These are phyloP conservation scores for Xyrichtys novacula DNA, from an alignment of 2,797 vertebrate genomes.

Conservation along the genomic window DNA sequence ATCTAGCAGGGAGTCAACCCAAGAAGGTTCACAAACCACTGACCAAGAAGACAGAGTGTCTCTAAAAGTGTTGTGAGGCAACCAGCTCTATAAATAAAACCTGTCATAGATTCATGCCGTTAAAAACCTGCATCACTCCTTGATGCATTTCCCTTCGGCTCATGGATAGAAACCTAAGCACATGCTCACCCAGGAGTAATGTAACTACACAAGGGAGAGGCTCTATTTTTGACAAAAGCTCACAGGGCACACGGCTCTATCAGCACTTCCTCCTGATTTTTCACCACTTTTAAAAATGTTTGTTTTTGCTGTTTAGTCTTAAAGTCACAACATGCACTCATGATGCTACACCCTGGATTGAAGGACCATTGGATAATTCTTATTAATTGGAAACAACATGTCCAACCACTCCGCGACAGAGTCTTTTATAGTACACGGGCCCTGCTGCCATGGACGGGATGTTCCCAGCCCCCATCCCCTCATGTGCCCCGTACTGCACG, in stretches of 20 bases:
- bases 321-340: conserved; percentile 16
- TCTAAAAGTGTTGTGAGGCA: conserved; percentile 48
- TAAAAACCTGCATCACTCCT: conserved; percentile 34
- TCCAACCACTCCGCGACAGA: not conserved
- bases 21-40: conserved; percentile 34
- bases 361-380: conserved; percentile 11
- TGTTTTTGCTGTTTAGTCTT: not conserved
- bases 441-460: conserved; percentile 35
- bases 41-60: conserved; percentile 28
- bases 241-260: not conserved
- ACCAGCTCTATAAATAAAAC: conserved; percentile 56
- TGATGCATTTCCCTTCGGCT: conserved; percentile 27
- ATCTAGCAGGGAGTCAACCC: not conserved
- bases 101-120: conserved; percentile 18
- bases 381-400: conserved; percentile 9
- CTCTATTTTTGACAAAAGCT: conserved; percentile 24
- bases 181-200: conserved; percentile 45
- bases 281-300: not conserved
- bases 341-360: not conserved
- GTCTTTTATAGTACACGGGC: not conserved
- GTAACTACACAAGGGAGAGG: conserved; percentile 32
- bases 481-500: conserved; percentile 69
- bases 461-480: conserved; percentile 52
- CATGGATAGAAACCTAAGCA: conserved; percentile 46
- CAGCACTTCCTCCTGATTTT: not conserved